A percentile compares a stretch with the other conserved stretches of the same genome.
Evolutionary conservation across 2,888 invertebrate genomes (phyloP).

Genomic region (Penaeus monodon): DNA sequence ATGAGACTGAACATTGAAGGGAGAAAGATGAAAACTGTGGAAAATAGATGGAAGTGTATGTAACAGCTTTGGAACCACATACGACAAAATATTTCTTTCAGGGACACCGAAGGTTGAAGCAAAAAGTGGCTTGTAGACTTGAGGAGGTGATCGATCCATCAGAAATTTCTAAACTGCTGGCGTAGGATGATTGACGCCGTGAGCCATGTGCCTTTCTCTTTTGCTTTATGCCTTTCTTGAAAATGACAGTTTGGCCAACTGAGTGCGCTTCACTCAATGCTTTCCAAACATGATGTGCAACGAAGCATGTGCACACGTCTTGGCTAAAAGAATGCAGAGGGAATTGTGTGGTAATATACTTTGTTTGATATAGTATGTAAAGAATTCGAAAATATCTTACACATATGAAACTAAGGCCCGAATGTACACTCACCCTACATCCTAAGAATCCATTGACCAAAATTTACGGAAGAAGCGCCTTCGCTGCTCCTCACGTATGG

Average conservation of each 20-base stretch:
- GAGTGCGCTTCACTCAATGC: no score
- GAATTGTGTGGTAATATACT: no score
- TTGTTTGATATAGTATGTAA: no score
- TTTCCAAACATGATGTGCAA: no score
- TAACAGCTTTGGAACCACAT: no score
- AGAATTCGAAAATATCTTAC: no score
- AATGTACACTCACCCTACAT: not conserved
- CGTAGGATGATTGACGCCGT: not conserved
- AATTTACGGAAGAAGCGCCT: not conserved
- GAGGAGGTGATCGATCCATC: not conserved
- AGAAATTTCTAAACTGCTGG: not conserved
- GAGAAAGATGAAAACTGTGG: no score
- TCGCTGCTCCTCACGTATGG: not conserved
- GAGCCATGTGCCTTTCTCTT: slow-evolving; percentile 4
- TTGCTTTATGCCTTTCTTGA: not conserved
- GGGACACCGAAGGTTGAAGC: slow-evolving; percentile 9
- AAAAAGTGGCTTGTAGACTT: slow-evolving; percentile 7
- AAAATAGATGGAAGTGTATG: no score
- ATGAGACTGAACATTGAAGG: no score
- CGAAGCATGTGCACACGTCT: no score
- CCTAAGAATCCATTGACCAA: not conserved
- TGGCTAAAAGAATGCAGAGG: no score
- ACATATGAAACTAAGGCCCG: not conserved
- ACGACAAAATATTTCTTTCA: not conserved
- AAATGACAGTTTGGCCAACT: no score